Percentiles rank a stretch among this genome's conserved stretches.
Evolutionary conservation across 1,140 invertebrate species (phyloP).

Genomic region (Stegodyphus dumicola): DNA sequence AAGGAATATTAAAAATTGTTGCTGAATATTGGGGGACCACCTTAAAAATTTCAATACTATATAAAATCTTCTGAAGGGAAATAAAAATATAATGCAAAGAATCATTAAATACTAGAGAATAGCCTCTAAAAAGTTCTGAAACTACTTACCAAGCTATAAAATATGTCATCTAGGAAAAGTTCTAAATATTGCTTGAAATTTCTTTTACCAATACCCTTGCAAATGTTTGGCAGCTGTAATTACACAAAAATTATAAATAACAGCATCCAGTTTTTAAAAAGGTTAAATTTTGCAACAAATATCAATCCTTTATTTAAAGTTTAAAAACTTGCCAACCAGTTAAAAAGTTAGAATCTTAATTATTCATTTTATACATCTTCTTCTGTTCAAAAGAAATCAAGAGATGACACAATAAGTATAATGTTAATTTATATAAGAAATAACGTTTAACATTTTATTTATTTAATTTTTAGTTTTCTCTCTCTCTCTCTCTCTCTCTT

Average conservation of each 20-base stretch:
- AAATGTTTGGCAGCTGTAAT: slow-evolving; percentile 69
- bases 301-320: too few relatives aligned
- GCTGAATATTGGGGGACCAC: neutral
- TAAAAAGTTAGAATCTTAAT: too few relatives aligned
- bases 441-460: neutral
- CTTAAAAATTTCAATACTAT: neutral
- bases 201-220: slow-evolving; percentile 71
- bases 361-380: too few relatives aligned
- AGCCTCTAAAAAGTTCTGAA: slow-evolving; percentile 23
- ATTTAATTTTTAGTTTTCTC: neutral
- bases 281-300: too few relatives aligned
- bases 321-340: too few relatives aligned
- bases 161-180: slow-evolving; percentile 72
- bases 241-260: too few relatives aligned
- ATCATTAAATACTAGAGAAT: slow-evolving; percentile 26
- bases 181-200: slow-evolving; percentile 72
- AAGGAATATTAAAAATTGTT: neutral
- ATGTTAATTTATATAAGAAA: neutral
- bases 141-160: slow-evolving; percentile 71
- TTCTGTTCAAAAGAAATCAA: too few relatives aligned
- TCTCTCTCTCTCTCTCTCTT: neutral
- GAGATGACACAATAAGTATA: too few relatives aligned
- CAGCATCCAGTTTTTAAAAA: too few relatives aligned
- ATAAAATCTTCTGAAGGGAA: neutral
- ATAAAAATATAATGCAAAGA: neutral